Percentiles rank a stretch among this genome's conserved stretches.
phyloP scores from a whole-genome alignment of 2,797 vertebrate species.

The Paramormyrops hopkinsi region DNA sequence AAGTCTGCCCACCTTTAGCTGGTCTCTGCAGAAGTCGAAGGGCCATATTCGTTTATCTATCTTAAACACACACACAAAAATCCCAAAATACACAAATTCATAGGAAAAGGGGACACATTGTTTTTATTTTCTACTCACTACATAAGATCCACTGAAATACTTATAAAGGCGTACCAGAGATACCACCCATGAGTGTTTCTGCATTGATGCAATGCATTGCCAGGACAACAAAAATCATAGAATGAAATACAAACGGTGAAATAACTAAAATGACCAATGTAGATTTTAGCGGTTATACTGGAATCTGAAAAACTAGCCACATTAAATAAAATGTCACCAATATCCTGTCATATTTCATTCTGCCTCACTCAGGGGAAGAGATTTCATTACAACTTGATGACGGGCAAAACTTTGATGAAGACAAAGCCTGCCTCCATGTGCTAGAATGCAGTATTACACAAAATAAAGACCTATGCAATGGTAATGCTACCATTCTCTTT shows the following conservation, averaged over 20 bases:
- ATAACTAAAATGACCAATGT: neutral
- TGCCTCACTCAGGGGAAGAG: neutral
- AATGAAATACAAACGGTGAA: neutral
- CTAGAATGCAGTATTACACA: neutral
- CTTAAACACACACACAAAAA: slow-evolving; percentile 1
- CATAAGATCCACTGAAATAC: neutral
- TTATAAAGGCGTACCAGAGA: neutral
- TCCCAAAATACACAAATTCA: neutral
- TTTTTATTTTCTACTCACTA: neutral
- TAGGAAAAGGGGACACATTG: neutral
- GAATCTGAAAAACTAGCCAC: neutral
- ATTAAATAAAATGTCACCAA: neutral
- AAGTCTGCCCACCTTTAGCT: slow-evolving; percentile 13
- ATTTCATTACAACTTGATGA: neutral
- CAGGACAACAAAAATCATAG: neutral
- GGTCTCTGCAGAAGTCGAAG: neutral
- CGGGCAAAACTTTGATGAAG: neutral
- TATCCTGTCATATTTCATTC: neutral
- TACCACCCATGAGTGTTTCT: neutral
- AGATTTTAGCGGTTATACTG: neutral
- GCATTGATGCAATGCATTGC: neutral
- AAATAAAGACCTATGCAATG: neutral
- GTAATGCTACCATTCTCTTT: neutral
- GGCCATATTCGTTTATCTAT: slow-evolving; percentile 15
- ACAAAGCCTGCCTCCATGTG: slow-evolving; percentile 27